Evolutionary conservation across 2,888 invertebrate species (phyloP), one percentile per base, ranked within the genome.

Genomic region (Silvanus unidentatus): DNA sequence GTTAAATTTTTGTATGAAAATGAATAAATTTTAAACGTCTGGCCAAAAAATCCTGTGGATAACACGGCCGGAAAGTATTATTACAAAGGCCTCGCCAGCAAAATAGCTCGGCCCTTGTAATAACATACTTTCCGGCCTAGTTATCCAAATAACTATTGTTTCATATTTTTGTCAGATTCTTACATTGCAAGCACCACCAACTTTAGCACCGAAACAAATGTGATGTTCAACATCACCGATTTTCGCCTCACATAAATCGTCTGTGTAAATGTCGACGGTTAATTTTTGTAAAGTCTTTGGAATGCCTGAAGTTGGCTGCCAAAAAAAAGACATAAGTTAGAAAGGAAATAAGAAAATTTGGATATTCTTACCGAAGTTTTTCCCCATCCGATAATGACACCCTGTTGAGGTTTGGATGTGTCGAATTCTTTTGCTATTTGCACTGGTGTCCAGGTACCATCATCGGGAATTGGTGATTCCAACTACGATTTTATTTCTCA

Each of bases 341-440:
- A 14, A 36, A 37, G 41, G 3, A 34, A 29, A 34, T 27, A 15
- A 34, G 15, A 15, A n/a, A n/a, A n/a, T n/a, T n/a, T n/a, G n/a
- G n/a, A n/a, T n/a, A n/a, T n/a, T n/a, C n/a, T n/a, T n/a, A n/a
- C n/a, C n/a, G n/a, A n/a, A n/a, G n/a, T n/a, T n/a, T n/a, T n/a
- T n/a, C 52, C 52, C 52, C 52, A 52, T 9, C 52, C 52, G 28
- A 52, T 43, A 5, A 52, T 43, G 2, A 45, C 39, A n/a, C 52
- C 50, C 8, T 6, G 15, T 8, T 44, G 40, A 12, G 35, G 16
- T 12, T 2, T 22, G 2, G 27, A 39, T 12, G 46, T 42, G 27
- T 50, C 39, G 16, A 48, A 50, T 9, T 48, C 16, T 15, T 37
- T 41, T 8, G 42, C 40, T 34, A 52, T 29, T 12, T 9, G 16